Evolutionary conservation across 2,113 vertebrate species (phyloP).

Genomic region (Anarhynchus alexandrinus): DNA sequence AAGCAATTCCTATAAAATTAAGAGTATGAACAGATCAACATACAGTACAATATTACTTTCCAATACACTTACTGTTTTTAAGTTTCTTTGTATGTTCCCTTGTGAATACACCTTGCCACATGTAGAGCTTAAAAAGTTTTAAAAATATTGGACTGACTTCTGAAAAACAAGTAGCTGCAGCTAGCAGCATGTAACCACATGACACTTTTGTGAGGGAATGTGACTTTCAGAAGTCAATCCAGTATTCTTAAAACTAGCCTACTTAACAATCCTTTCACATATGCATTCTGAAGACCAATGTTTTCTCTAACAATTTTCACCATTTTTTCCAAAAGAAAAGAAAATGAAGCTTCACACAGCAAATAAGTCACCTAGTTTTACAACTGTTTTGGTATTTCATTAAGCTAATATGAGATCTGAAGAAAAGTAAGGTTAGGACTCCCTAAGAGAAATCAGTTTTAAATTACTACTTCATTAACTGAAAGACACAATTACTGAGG

Average conservation of each 20-base stretch:
- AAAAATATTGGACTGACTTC: not conserved
- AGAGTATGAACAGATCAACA: not conserved
- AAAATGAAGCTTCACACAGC: not conserved
- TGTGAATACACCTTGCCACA: not conserved
- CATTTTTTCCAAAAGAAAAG: not conserved
- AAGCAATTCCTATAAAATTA: not conserved
- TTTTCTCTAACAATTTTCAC: not conserved
- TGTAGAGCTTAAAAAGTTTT: not conserved
- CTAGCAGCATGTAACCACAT: not conserved
- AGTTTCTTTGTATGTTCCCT: not conserved
- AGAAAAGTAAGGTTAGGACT: not conserved
- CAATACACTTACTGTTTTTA: not conserved
- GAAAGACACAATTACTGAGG: not conserved
- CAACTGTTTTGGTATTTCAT: not conserved
- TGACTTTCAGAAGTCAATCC: not conserved
- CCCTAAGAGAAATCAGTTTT: not conserved
- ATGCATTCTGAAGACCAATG: not conserved
- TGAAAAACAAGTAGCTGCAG: not conserved
- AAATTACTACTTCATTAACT: not conserved
- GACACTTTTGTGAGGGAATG: not conserved
- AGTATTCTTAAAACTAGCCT: not conserved
- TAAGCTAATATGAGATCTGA: not conserved
- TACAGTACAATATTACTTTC: not conserved
- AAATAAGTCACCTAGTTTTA: not conserved
- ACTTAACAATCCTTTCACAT: not conserved